Evolutionary conservation across 2,113 vertebrate genomes (phyloP).

Genomic region (Ceyx melanurus): DNA sequence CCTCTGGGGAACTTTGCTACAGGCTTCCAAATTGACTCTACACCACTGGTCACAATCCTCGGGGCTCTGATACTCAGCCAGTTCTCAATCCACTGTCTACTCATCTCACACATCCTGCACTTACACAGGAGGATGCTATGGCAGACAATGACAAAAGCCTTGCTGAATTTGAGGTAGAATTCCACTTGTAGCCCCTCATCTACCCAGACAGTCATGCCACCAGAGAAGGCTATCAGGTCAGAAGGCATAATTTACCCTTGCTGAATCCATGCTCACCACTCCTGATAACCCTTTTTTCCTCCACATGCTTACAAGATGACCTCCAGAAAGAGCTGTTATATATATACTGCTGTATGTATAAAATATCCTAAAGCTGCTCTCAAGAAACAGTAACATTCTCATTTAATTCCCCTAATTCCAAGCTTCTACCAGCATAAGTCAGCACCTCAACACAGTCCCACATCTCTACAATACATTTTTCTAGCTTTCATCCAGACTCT

Average conservation of each 20-base stretch:
- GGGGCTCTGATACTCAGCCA: neutral
- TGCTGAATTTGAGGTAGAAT: neutral
- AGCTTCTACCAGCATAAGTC: neutral
- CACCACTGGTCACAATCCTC: neutral
- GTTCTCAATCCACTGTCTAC: neutral
- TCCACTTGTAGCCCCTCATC: neutral
- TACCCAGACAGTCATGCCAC: neutral
- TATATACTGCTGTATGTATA: neutral
- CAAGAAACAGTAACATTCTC: neutral
- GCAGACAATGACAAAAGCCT: neutral
- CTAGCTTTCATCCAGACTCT: constrained; percentile 19
- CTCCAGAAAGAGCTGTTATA: neutral
- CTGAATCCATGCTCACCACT: neutral
- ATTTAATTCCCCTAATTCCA: neutral
- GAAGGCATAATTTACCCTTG: neutral
- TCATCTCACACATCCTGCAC: neutral
- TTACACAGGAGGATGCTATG: neutral
- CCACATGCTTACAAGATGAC: neutral
- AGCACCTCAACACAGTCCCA: neutral
- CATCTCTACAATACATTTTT: neutral
- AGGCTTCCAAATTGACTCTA: neutral
- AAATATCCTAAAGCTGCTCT: neutral
- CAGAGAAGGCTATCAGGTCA: neutral
- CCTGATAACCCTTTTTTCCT: neutral
- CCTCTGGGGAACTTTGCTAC: neutral